phyloP scores from a whole-genome alignment of 53 echinoderm and acorn worm species.

The Arbacia lixula region DNA sequence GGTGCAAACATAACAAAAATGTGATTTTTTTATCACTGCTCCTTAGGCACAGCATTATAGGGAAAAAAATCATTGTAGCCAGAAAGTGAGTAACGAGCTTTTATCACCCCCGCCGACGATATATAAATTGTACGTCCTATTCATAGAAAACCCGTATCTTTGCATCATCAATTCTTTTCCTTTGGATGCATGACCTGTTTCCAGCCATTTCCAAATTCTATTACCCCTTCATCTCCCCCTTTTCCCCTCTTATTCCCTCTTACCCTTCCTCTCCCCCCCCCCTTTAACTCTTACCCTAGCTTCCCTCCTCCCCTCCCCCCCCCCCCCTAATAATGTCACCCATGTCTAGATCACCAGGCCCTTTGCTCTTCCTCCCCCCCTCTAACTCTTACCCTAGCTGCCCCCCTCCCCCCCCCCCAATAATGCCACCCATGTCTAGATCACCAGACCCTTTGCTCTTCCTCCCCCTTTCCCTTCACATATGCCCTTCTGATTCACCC shows the following conservation, averaged over 20 bases:
- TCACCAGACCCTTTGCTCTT: background rate
- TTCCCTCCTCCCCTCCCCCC: background rate
- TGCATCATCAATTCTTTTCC: background rate
- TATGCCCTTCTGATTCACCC: background rate
- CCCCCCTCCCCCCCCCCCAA: background rate
- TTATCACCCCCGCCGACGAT: no score
- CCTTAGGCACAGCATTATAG: no score
- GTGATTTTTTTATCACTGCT: no score
- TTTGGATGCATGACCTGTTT: background rate
- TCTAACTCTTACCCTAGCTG: background rate
- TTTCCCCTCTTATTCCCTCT: background rate
- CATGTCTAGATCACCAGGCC: no score
- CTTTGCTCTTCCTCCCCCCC: background rate
- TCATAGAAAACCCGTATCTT: no score
- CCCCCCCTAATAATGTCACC: no score
- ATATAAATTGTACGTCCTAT: no score
- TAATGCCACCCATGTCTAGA: background rate
- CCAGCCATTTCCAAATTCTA: background rate
- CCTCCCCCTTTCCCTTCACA: background rate
- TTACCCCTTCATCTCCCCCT: background rate
- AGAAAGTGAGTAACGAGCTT: no score
- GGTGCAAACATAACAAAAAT: no score
- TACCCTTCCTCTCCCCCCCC: background rate
- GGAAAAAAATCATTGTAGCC: no score
- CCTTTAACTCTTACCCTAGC: background rate